Evolutionary conservation across 1,140 invertebrate genomes (phyloP).

Genomic region (Antheraea mylitta): DNA sequence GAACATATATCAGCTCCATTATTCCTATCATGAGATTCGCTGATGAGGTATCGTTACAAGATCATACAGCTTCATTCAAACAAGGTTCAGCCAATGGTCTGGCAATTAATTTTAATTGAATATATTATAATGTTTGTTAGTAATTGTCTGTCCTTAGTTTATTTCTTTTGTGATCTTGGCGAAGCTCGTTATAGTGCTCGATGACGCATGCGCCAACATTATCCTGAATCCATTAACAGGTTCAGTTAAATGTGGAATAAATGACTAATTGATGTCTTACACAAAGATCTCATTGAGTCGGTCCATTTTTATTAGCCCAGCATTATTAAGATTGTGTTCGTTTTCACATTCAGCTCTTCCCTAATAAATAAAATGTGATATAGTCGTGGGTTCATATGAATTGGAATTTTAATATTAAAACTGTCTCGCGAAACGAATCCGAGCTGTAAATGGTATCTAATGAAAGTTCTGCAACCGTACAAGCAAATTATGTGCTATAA

Average conservation of each 20-base stretch:
- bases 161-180: slow-evolving; percentile 27
- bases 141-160: slow-evolving; percentile 25
- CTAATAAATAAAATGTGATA: neutral
- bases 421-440: no score
- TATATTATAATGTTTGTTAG: neutral
- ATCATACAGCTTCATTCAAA: no score
- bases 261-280: slow-evolving; percentile 42
- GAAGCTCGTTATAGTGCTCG: slow-evolving; percentile 37
- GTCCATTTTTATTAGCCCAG: neutral
- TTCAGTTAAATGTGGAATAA: slow-evolving; percentile 49
- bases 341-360: neutral
- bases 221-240: slow-evolving; percentile 43
- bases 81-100: no score
- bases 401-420: no score
- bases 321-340: no score
- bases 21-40: no score
- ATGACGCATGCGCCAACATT: slow-evolving; percentile 59
- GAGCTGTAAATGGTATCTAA: no score
- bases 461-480: no score
- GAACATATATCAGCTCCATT: no score
- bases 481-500: no score
- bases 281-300: neutral
- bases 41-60: no score
- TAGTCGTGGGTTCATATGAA: neutral
- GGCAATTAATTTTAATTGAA: neutral